Conservation (phyloP, 2,113 vertebrate genomes). For the Corvus cornix region DNA sequence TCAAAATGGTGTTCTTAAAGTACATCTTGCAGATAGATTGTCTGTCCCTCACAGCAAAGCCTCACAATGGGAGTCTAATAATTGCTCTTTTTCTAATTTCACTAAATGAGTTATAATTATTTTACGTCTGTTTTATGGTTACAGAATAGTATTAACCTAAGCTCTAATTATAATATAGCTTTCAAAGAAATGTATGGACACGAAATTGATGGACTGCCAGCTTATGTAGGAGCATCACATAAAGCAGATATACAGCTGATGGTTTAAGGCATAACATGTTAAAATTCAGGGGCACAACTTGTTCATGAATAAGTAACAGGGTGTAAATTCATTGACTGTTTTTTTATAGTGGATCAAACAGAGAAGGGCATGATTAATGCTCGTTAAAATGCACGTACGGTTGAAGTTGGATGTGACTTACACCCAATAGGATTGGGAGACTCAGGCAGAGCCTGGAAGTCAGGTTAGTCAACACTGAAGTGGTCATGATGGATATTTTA, state of each 20-base stretch:
- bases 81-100: constrained; percentile 86
- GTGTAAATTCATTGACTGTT: constrained; percentile 68
- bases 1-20: constrained; percentile 78
- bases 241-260: constrained; percentile 79
- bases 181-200: constrained; percentile 82
- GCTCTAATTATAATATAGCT: constrained; percentile 83
- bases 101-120: constrained; percentile 89
- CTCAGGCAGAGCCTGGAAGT: constrained; percentile 1
- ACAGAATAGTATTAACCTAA: constrained; percentile 83
- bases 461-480: background rate
- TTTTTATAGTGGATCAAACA: constrained; percentile 30
- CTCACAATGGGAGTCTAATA: constrained; percentile 86
- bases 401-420: background rate
- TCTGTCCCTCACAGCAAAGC: constrained; percentile 83
- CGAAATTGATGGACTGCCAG: constrained; percentile 79
- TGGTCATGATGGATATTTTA: background rate
- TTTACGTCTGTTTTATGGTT: constrained; percentile 87
- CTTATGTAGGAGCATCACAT: constrained; percentile 75
- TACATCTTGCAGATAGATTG: constrained; percentile 82
- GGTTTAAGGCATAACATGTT: constrained; percentile 72
- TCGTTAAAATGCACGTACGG: constrained; percentile 50
- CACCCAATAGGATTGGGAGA: background rate
- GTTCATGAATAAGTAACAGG: constrained; percentile 72
- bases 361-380: constrained; percentile 20
- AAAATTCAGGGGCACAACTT: constrained; percentile 77